Evolutionary conservation across 1,140 invertebrate genomes (phyloP).

Genomic region (Lamellibrachia luymesi): DNA sequence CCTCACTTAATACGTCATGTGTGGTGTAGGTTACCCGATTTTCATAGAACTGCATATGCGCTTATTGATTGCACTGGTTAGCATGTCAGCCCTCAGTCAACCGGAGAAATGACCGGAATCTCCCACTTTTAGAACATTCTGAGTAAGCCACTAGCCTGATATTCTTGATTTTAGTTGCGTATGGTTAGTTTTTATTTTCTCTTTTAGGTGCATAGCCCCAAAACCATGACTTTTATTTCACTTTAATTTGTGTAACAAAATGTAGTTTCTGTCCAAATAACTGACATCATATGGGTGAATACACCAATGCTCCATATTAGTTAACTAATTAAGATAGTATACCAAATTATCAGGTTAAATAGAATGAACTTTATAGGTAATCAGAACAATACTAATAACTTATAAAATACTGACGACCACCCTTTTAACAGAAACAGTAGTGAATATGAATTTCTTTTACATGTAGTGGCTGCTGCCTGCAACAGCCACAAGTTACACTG

Average conservation of each 20-base stretch:
- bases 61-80: too few species aligned
- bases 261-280: not conserved
- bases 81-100: too few species aligned
- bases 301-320: not conserved
- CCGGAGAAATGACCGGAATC: too few species aligned
- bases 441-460: not conserved
- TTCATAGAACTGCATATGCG: too few species aligned
- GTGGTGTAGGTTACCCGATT: too few species aligned
- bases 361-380: not conserved
- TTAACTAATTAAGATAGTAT: not conserved
- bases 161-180: too few species aligned
- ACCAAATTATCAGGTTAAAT: not conserved
- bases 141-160: too few species aligned
- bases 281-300: not conserved
- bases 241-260: not conserved
- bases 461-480: not conserved
- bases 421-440: not conserved
- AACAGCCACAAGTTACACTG: not conserved
- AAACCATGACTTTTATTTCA: too few species aligned
- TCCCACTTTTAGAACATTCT: too few species aligned
- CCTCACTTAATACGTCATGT: too few species aligned
- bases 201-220: too few species aligned
- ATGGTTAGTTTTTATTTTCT: too few species aligned
- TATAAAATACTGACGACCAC: not conserved
- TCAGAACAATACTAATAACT: not conserved